Evolutionary conservation across 2,888 invertebrate genomes (phyloP), one percentile per base, ranked within the genome.

Genomic region (Anthrax anthrax): DNA sequence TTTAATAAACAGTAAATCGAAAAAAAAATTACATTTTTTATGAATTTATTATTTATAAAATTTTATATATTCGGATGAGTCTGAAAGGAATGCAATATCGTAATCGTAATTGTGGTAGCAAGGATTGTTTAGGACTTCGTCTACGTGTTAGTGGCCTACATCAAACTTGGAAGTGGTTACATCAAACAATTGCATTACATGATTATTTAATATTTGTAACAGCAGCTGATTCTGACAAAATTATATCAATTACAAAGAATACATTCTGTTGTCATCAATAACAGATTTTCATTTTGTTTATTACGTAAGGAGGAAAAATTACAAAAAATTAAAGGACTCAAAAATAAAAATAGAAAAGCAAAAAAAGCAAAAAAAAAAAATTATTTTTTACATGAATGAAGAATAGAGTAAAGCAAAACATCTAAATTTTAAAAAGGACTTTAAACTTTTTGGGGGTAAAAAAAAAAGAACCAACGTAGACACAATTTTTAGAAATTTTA

Each of bases 151-250:
- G 82, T 72, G 78, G 80, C 72, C 80, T 88, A 72, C 87, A 89
- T 72, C 88, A 88, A 72, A 90, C 89, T 66, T 89, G 86, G 84
- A 89, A 89, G 88, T 90, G 89, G 89, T 73, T 90, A 69, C 89
- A 90, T 69, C 88, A 88, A 70, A 90, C 89, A 55, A 83, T 85
- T 62, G 82, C 81, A 59, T 76, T 89, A 51, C 89, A 90, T 77
- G 85, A 88, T 61, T 87, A 87, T 63, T 75, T 90, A 61, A 84
- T 88, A 70, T 79, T 84, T 58, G 76, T 86, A 60, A 82, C 81
- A 54, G 74, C 84, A 56, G 80, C 81, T 61, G 79, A 82, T 70
- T 78, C 81, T 70, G 77, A 83, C 50, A 47, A 42, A 10, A 18
- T 39, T 23, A 13, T 18, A 12, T 23, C 8, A 23, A 4, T 23